Base-by-base conservation (phyloP, 2,113 vertebrate genomes). In the Nothoprocta perdicaria region DNA sequence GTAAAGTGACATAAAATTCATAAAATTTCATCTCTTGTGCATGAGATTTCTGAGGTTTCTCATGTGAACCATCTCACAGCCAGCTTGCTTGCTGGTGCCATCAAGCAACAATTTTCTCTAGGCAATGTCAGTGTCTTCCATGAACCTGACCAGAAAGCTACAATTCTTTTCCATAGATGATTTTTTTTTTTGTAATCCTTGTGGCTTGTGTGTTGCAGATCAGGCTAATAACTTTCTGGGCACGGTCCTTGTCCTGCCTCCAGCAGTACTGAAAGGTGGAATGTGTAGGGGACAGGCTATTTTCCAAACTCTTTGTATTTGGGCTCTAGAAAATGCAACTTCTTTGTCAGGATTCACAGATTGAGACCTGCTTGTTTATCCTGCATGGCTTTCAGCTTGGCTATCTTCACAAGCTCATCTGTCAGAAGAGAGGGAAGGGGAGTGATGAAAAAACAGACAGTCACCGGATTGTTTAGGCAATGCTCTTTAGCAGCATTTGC, bases 331-430 rank as follows among this genome's bases (percentile, higher is more conserved):
- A 92, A 89, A 92, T 63, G 61, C 62, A 92, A 72, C 45, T 93
- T 88, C n/a, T 78, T 24, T 85, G 46, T 86, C 43, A 57, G 40
- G 38, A n/a, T 74, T 91, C 35, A 16, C 80, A 93, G 90, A 90
- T 65, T 95, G 88, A 84, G 77, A 90, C 92, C 93, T 95, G 88
- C 66, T 95, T 95, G 93, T 95, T 95, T 95, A 95, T 93, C 93
- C 94, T 95, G 31, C 86, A 86, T 68, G 83, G 77, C 85, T 93
- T 94, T 95, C 94, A 91, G 83, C 83, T 95, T 95, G 94, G 83
- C 88, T 93, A 79, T 95, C 92, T 94, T 93, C 83, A 92, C 88
- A 95, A 86, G 69, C 90, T 96, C 83, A 86, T 95, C 90, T 94
- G 95, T 93, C 92, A 92, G 78, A 88, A 91, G 80, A 91, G 73